Base-by-base conservation (phyloP, 2,888 invertebrate genomes). In the Pammene aurita region DNA sequence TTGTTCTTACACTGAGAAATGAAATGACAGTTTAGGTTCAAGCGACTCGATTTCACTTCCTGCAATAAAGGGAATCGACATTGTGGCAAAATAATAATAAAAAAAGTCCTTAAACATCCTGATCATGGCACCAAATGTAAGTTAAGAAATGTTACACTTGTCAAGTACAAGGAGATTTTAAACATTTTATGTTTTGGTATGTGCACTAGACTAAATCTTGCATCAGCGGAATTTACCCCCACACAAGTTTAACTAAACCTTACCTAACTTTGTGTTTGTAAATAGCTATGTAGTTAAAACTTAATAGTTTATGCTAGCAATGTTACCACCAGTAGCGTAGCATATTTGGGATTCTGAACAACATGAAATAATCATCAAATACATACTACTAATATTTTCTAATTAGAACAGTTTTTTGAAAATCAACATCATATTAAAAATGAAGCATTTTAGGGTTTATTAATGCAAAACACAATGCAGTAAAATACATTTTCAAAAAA, bases 161-260 rank as follows among this genome's bases (percentile, higher is more conserved):
- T 26, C 26, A 4, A 26, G 26, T 26, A 26, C 4, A 26, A 26
- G 4, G 26, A 26, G 26, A 26, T 26, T 26, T 83, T 81, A 60
- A 54, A 52, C 79, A 80, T 76, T 76, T 76, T 74, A 77, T 52
- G 46, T 38, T 35, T 42, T 54, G 11, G 14, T 18, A 61, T 10
- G 14, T 61, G n/a, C 35, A 46, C 54, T 16, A 60, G 35, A 18
- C 54, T 54, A 54, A 34, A 54, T 54, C 34, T 34, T 66, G 26
- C 26, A 34, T 61, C 44, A 80, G 81, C 82, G 77, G 79, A 82
- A 81, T 84, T 84, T 80, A 80, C 79, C 78, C 81, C 80, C 72
- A 77, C 78, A 79, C 75, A 82, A 84, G 82, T 85, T 84, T 81
- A 80, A 83, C 83, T 84, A 79, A 81, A 82, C 82, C 77, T 79